Evolutionary conservation across 1,140 invertebrate species (phyloP), one percentile per base, ranked within the genome.

Genomic region (Drosophila sturtevanti): DNA sequence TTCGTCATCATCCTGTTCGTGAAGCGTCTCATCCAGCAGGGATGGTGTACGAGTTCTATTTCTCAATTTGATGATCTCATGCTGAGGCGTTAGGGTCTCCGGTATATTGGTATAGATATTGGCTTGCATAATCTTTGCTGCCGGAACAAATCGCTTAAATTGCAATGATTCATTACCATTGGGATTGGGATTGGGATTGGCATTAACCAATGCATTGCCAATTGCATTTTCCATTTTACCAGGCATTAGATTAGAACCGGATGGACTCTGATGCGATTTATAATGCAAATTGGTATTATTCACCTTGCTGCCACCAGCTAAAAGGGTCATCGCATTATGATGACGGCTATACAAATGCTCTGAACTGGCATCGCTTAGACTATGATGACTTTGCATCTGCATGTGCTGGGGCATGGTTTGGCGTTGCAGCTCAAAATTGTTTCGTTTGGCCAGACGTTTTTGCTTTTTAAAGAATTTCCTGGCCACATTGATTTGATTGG

Each of bases 401-500:
- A 93, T 62, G 92, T 94, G 21, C 35, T 94, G 94, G 48, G 95
- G 93, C 38, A 94, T 92, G 0, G 95, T 87, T 75, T 92, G 91
- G 4, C 91, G 77, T 72, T 92, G 94, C 34, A 94, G 91, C 72
- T 95, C 95, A 22, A 97, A 92, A 90, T 96, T 96, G 90, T 95
- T 97, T 61, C 95, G 93, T 81, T 95, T 95, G 79, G 95, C 95
- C 72, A 97, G 93, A 58, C 95, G 94, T 21, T 95, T 94, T 89
- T 98, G 96, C 85, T 97, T 97, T 69, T 97, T 96, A 91, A 98
- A 98, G 92, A 98, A 98, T 81, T 97, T 97, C 69, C 97, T 94
- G 0, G 97, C 97, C 0, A 98, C 96, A 12, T 97, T 97, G 90
- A 97, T 98, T 91, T 98, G 97, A 85, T 97, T 96, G 0, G 97